Evolutionary conservation across 2,797 vertebrate genomes (phyloP), one percentile per base, ranked within the genome.

Genomic region (Epinephelus coioides): DNA sequence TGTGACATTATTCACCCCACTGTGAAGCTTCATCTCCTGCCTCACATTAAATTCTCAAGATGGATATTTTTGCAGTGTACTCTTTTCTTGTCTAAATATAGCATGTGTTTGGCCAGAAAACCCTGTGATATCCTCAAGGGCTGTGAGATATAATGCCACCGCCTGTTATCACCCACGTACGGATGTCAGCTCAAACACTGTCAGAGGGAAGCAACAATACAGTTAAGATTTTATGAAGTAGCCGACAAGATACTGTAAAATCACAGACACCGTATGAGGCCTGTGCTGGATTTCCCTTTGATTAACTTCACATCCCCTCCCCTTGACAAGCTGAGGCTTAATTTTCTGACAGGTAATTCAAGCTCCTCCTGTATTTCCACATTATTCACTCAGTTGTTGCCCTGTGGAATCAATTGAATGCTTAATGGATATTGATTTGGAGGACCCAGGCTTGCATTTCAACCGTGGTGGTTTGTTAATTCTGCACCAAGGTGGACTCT

Each of bases 361-460:
- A 70, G 69, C 70, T 63, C 75, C 74, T 82, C 23, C 65, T 78
- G 56, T 72, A 81, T 84, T 85, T 83, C 70, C 54, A 63, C 67
- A 75, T 86, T 61, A 74, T 70, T 82, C 83, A 71, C 56, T 54
- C 19, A 8, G 57, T 21, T 62, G 71, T 51, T 68, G 59, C 34
- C 27, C 72, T 21, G 34, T 72, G 64, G 62, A 82, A 88, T 89
- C 75, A 84, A 84, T 80, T 13, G 46, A 69, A 86, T 27, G 49
- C 67, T 80, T 85, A 82, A 92, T 88, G 80, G 76, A 43, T 88
- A 89, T 87, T 76, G 89, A 91, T 91, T 87, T 60, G 12, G 2
- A 51, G 54, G 61, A 63, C 14, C 44, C 23, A 9, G 27, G 62
- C 65, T 63, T 60, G 38, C 40, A 51, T 79, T 82, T 78, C 18